These are phyloP conservation scores for Neelides sp. DNA, from an alignment of 1,140 invertebrate genomes.

Conservation along the genomic window DNA sequence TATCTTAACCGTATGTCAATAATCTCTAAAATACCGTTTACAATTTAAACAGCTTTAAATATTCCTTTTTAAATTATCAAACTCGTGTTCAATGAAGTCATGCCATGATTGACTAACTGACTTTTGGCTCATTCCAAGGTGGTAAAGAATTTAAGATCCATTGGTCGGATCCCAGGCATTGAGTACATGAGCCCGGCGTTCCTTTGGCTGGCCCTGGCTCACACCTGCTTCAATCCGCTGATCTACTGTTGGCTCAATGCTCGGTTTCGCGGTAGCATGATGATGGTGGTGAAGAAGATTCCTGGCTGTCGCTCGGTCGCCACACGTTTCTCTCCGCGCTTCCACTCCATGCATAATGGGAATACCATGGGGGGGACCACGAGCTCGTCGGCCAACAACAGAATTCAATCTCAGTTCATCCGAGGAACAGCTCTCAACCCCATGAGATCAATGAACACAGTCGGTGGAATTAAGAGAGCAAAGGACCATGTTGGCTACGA, in stretches of 20 bases:
- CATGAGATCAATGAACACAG: too few species aligned
- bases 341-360: too few species aligned
- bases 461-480: too few species aligned
- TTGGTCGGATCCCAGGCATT: too few species aligned
- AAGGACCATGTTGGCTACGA: too few species aligned
- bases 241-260: constrained; percentile 87
- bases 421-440: too few species aligned
- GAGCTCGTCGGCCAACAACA: too few species aligned
- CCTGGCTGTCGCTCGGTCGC: too few species aligned
- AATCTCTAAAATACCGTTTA: constrained; percentile 26
- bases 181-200: constrained; percentile 35
- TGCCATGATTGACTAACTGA: not conserved
- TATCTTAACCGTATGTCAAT: constrained; percentile 54
- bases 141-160: not conserved
- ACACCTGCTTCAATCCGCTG: constrained; percentile 49
- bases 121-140: not conserved
- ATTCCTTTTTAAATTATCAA: not conserved
- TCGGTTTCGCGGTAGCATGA: constrained; percentile 53
- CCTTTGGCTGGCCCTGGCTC: constrained; percentile 43
- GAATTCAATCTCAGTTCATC: too few species aligned
- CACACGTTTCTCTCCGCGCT: too few species aligned
- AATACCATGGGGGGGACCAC: too few species aligned
- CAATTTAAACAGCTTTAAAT: constrained; percentile 30
- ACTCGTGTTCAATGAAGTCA: not conserved
- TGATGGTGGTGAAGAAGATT: constrained; percentile 2